Conservation (phyloP, 1,140 invertebrate genomes). For the Apis cerana region DNA sequence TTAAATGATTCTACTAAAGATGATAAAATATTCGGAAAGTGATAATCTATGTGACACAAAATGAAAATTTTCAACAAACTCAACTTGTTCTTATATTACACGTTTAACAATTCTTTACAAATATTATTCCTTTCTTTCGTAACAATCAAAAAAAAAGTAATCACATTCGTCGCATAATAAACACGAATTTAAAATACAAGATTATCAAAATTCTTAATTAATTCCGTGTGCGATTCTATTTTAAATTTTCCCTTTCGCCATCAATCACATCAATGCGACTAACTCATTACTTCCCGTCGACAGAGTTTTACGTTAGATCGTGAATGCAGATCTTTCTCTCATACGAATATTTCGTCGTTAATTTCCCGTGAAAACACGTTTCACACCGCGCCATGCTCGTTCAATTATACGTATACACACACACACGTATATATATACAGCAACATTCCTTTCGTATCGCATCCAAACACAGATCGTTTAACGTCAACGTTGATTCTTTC, state of each 20-base stretch:
- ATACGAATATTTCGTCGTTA: slow-evolving; percentile 1
- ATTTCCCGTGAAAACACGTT: slow-evolving; percentile 19
- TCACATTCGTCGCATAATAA: too few species aligned
- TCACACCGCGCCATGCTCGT: not conserved
- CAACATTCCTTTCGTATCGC: not conserved
- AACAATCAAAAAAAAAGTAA: too few species aligned
- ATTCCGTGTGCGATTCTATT: not conserved
- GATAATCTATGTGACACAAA: not conserved
- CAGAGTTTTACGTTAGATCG: not conserved
- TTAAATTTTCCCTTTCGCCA: not conserved
- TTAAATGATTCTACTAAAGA: too few species aligned
- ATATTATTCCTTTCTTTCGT: too few species aligned
- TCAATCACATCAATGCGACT: not conserved
- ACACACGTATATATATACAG: too few species aligned
- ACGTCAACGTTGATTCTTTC: slow-evolving; percentile 1
- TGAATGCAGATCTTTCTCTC: not conserved
- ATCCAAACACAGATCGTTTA: not conserved
- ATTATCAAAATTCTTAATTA: not conserved
- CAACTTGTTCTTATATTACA: too few species aligned
- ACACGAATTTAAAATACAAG: too few species aligned
- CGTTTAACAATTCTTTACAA: too few species aligned
- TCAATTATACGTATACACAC: not conserved
- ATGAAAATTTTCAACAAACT: too few species aligned
- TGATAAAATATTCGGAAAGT: too few species aligned
- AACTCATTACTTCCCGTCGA: not conserved